Evolutionary conservation across 2,113 vertebrate species (phyloP), one percentile per base, ranked within the genome.

Genomic region (Poicephalus gulielmi): DNA sequence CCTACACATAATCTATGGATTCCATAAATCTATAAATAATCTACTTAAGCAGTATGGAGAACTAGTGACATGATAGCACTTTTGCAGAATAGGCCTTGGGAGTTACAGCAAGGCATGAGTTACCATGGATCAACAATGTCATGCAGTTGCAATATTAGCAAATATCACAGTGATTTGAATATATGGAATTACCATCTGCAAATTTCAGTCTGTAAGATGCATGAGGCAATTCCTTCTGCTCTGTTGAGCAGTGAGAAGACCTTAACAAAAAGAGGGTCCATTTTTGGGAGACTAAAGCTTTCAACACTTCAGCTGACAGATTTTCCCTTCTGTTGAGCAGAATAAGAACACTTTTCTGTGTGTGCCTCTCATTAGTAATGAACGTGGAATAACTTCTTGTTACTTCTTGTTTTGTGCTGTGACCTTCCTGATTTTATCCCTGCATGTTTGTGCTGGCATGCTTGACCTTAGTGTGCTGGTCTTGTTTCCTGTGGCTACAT

Each of bases 381-480:
- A 52, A 66, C 62, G 96, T 89, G 89, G 86, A 96, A 91, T 95
- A 95, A 94, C 86, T 94, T 95, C 64, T 88, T 88, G 68, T 92
- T 90, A 77, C 71, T 97, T 93, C 75, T 92, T 79, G 78, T 84
- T 96, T 94, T 91, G 47, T 94, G 43, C 83, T 85, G 66, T 89
- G 86, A 85, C 93, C 81, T 89, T 91, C 92, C 94, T 91, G 93
- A 91, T 95, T 95, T 97, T 96, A 91, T 91, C 66, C 89, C 81
- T 91, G 52, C 57, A 73, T 92, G 66, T 96, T 95, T 96, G 69
- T 79, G 60, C 69, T 95, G 7, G 16, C 89, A 37, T 70, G 77
- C 81, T 95, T 91, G 83, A 92, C 93, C 89, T 89, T 66, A 88
- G 66, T 31, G 39, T 64, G 77, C 80, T 62, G 39, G 66, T 76